Evolutionary conservation across 2,888 invertebrate species (phyloP).

Genomic region (Troilus luridus): DNA sequence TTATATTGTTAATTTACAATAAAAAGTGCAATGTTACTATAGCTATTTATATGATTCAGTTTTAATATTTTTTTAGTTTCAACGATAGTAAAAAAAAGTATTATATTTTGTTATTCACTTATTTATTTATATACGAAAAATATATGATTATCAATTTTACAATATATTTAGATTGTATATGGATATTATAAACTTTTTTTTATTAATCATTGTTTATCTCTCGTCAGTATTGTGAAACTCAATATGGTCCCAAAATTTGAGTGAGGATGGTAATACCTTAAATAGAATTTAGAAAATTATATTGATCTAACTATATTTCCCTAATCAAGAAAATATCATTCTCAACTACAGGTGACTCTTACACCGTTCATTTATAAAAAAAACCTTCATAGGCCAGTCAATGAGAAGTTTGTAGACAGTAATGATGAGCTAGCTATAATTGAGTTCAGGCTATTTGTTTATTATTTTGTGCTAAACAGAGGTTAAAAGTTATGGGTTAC

Average conservation of each 20-base stretch:
- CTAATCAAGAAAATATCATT: not conserved
- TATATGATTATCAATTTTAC: conserved; percentile 17
- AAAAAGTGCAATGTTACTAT: not conserved
- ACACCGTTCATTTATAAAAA: too few species aligned
- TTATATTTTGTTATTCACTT: conserved; percentile 16
- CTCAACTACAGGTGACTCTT: not conserved
- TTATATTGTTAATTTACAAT: not conserved
- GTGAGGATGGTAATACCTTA: not conserved
- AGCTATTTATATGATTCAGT: not conserved
- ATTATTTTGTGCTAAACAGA: too few species aligned
- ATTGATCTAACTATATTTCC: not conserved
- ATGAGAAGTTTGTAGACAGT: too few species aligned
- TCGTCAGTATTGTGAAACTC: not conserved
- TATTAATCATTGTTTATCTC: not conserved
- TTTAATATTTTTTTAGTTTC: not conserved
- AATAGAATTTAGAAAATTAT: not conserved
- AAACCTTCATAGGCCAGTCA: too few species aligned
- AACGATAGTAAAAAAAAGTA: not conserved
- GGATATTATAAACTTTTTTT: not conserved
- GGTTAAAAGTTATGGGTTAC: too few species aligned
- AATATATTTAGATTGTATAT: conserved; percentile 35
- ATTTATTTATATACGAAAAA: conserved; percentile 19
- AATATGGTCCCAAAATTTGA: not conserved
- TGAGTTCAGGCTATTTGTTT: too few species aligned
- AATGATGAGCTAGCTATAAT: too few species aligned